These are phyloP conservation scores for Halichondria panicea DNA, from an alignment of 37 sponge, comb jelly and placozoan species.

Conservation along the genomic window DNA sequence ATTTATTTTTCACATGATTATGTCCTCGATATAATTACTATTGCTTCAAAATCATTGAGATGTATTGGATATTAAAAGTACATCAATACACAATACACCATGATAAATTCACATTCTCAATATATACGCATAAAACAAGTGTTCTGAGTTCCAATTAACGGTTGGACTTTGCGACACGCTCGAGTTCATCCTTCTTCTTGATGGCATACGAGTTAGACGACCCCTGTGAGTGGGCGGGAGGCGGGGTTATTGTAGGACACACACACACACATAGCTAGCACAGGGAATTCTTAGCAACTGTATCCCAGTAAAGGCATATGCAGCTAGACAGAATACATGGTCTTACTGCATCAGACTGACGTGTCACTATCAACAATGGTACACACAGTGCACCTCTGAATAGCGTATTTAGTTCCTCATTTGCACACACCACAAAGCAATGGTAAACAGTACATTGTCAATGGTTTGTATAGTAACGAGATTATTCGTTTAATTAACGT, in stretches of 20 bases:
- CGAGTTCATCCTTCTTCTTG: constrained; percentile 99
- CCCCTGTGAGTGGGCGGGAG: constrained; percentile 52
- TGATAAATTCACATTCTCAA: not conserved
- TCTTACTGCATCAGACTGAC: not conserved
- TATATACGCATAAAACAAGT: not conserved
- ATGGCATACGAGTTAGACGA: constrained; percentile 99
- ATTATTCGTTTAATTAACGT: not conserved
- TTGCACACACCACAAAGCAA: too few species aligned
- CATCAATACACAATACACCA: not conserved
- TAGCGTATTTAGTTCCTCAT: too few species aligned
- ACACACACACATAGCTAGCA: not conserved
- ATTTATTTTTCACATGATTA: not conserved
- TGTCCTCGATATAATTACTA: not conserved
- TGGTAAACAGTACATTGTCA: too few species aligned
- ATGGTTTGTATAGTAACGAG: too few species aligned
- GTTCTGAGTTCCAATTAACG: constrained; percentile 56
- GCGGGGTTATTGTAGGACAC: not conserved
- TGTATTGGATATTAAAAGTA: not conserved
- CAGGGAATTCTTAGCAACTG: not conserved
- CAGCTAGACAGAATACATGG: not conserved
- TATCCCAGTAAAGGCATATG: not conserved
- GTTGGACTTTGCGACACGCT: constrained; percentile 99
- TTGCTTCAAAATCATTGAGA: too few species aligned
- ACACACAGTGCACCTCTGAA: too few species aligned
- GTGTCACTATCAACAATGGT: too few species aligned